These are phyloP conservation scores for Quiscalus mexicanus DNA, from an alignment of 2,113 vertebrate species.

Conservation along the genomic window DNA sequence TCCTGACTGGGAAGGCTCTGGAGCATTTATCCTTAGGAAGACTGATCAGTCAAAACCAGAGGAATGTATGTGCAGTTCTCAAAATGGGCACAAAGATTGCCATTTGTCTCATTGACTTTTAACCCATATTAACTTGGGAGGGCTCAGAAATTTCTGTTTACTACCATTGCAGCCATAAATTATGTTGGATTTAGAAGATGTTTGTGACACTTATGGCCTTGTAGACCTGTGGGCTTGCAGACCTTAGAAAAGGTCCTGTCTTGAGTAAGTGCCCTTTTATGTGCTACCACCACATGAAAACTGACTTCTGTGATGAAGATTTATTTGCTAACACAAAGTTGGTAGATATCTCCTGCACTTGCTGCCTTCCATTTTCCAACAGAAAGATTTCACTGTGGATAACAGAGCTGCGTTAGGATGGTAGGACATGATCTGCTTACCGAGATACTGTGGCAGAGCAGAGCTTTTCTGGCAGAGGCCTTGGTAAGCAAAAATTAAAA, in stretches of 20 bases:
- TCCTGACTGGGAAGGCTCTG: not conserved
- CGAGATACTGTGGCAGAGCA: not conserved
- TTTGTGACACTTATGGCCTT: not conserved
- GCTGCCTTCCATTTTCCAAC: not conserved
- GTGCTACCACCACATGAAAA: not conserved
- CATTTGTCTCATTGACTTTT: not conserved
- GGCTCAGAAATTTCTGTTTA: not conserved
- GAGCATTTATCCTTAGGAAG: not conserved
- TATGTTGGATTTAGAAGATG: not conserved
- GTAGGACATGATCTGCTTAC: not conserved
- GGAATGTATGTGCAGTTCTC: not conserved
- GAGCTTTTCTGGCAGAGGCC: not conserved
- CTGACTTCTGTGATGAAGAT: not conserved
- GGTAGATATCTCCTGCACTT: not conserved
- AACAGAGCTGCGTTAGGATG: not conserved
- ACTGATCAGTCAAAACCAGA: not conserved
- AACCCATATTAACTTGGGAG: not conserved
- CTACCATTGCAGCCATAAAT: not conserved
- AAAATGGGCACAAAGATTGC: not conserved
- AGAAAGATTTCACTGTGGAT: not conserved
- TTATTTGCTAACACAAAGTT: not conserved
- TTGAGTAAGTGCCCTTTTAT: not conserved
- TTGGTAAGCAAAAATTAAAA: not conserved
- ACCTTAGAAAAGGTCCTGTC: not conserved
- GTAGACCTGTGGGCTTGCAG: not conserved